Evolutionary conservation across 1,140 invertebrate species (phyloP), one percentile per base, ranked within the genome.

Genomic region (Tetramorium simillimum): DNA sequence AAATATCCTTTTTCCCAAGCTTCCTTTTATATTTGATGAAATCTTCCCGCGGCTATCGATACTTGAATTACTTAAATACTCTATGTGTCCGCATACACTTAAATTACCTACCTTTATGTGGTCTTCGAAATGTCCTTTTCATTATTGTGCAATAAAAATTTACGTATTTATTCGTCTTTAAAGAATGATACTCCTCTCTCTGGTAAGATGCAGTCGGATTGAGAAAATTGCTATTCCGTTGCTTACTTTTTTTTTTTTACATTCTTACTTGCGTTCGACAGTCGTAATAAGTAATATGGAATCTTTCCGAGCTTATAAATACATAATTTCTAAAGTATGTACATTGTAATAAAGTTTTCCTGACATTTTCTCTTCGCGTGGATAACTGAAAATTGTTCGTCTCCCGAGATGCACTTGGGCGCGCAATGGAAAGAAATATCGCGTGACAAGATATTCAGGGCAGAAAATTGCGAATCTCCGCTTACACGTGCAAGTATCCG

Each of bases 261-360:
- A 3, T n/a, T 51, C 33, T 67, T 40, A 18, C 9, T 73, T 2
- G 51, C 24, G 16, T 46, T 69, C 3, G 40, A 60, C 46, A 65
- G n/a, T 33, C 24, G 16, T 51, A 82, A 60, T 24, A 21, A 10
- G 14, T 28, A 33, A 33, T 21, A 58, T 7, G 10, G 16, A 51
- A 58, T 58, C 40, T 82, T 28, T 14, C 28, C 40, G 18, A 0
- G 21, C 24, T 58, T 82, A 24, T 10, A 21, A 6, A 72, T 81
- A 56, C 12, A 58, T 81, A 82, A 73, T 82, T 72, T 73, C 51
- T 58, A 16, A 56, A 82, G 37, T 58, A 46, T 14, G 12, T 43
- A 43, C 18, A 16, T 53, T n/a, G 53, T 73, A 43, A 81, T 58
- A 40, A 65, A 43, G 65, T 81, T 72, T 40, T 67, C 14, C 12